Percentiles rank a stretch among this genome's conserved stretches.
phyloP scores from a whole-genome alignment of 2,888 invertebrate species.

The Agonopterix heracliana region DNA sequence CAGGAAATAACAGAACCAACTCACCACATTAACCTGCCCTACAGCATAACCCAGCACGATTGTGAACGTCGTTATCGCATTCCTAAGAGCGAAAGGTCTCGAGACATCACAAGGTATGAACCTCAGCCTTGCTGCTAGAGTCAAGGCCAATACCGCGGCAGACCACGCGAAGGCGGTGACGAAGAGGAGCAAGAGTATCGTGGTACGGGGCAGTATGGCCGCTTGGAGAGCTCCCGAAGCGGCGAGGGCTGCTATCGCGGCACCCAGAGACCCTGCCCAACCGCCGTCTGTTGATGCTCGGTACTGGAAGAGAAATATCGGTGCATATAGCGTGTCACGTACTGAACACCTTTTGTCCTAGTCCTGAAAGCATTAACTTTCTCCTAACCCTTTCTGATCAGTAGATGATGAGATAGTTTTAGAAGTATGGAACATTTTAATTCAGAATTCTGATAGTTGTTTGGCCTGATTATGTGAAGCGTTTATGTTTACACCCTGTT shows the following conservation, averaged over 20 bases:
- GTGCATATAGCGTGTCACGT: no score
- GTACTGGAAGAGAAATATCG: constrained; percentile 75
- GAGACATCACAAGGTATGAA: constrained; percentile 92
- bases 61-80: constrained; percentile 91
- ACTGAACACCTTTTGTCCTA: no score
- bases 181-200: constrained; percentile 88
- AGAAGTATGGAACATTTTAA: no score
- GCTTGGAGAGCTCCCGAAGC: constrained; percentile 86
- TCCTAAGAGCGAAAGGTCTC: constrained; percentile 86
- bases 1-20: constrained; percentile 30
- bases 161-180: constrained; percentile 94
- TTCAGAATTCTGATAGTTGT: no score
- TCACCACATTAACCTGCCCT: constrained; percentile 94
- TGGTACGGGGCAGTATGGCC: constrained; percentile 88
- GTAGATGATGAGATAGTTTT: no score
- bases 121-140: constrained; percentile 87
- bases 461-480: no score
- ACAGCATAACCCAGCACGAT: constrained; percentile 91
- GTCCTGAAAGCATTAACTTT: no score
- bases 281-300: constrained; percentile 90
- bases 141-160: constrained; percentile 87
- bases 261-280: constrained; percentile 88
- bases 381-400: no score
- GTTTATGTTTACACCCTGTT: no score
- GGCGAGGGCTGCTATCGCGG: constrained; percentile 84